A percentile compares a stretch with the other conserved stretches of the same genome.
Conservation (phyloP, 2,888 invertebrate genomes). For the Odontomyia ornata region DNA sequence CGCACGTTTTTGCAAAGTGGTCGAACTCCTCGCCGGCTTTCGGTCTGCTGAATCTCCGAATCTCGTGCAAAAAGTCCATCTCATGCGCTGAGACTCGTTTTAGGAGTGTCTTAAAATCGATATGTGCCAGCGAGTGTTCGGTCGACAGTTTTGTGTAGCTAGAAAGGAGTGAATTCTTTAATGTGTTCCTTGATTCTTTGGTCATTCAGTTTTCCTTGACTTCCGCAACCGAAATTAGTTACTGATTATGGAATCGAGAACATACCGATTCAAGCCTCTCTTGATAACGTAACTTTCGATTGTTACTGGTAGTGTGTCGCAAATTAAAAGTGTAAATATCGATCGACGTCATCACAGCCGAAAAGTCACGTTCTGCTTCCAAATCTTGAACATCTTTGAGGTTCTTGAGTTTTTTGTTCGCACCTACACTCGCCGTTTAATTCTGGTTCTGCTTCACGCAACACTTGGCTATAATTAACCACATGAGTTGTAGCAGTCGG, state of each 20-base stretch:
- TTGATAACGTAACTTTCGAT: not conserved
- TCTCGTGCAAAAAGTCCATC: slow-evolving; percentile 19
- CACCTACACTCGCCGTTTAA: not conserved
- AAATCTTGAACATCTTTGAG: not conserved
- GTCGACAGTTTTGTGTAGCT: not conserved
- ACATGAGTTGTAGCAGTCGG: slow-evolving; percentile 6
- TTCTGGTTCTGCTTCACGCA: not conserved
- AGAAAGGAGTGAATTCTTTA: not conserved
- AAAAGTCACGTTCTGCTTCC: slow-evolving; percentile 8
- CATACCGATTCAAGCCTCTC: not conserved
- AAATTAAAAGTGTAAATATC: slow-evolving; percentile 7
- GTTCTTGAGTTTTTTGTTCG: not conserved
- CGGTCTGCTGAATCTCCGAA: not conserved
- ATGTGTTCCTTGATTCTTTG: not conserved
- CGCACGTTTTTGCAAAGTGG: not conserved
- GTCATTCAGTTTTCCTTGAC: not conserved
- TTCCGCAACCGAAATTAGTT: not conserved
- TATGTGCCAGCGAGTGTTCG: not conserved
- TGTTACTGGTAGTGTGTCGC: not conserved
- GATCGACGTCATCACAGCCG: slow-evolving; percentile 6
- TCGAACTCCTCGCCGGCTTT: not conserved
- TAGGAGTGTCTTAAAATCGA: not conserved
- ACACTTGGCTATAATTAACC: slow-evolving; percentile 5
- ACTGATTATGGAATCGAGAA: not conserved
- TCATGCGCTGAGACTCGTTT: not conserved